A percentile compares a stretch with the other conserved stretches of the same genome.
Conservation (phyloP, 2,888 invertebrate genomes). For the Drosophila emarginata region DNA sequence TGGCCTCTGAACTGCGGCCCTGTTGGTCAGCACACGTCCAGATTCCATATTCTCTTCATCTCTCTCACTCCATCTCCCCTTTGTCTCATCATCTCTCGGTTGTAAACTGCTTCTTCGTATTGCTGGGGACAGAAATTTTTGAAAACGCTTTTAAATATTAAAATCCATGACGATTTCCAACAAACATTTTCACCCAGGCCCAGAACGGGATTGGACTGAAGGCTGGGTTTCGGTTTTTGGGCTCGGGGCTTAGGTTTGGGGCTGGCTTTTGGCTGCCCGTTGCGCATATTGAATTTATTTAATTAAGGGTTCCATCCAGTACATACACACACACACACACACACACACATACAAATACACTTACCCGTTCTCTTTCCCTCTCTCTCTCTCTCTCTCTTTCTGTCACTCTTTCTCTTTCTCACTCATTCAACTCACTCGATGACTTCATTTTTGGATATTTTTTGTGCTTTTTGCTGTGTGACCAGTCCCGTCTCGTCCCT, state of each 20-base stretch:
- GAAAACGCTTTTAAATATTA: slow-evolving; percentile 81
- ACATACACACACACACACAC: slow-evolving; percentile 40
- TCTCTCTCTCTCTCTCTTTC: not conserved
- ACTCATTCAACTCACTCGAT: slow-evolving; percentile 63
- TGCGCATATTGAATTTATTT: slow-evolving; percentile 82
- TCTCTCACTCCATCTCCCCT: slow-evolving; percentile 14
- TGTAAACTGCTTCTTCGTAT: not conserved
- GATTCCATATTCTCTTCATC: slow-evolving; percentile 25
- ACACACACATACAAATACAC: slow-evolving; percentile 13
- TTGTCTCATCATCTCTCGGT: not conserved
- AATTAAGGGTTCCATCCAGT: slow-evolving; percentile 79
- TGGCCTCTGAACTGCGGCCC: slow-evolving; percentile 74
- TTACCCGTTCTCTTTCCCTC: too few species aligned
- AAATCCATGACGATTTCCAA: slow-evolving; percentile 81
- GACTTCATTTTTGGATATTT: slow-evolving; percentile 78
- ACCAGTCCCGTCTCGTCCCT: not conserved
- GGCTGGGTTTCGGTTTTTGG: slow-evolving; percentile 5
- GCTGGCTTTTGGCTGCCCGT: slow-evolving; percentile 61
- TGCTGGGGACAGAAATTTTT: slow-evolving; percentile 58
- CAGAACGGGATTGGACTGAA: slow-evolving; percentile 29
- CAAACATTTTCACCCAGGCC: slow-evolving; percentile 66
- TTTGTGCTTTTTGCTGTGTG: slow-evolving; percentile 56
- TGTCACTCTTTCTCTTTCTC: not conserved
- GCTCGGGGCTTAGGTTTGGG: slow-evolving; percentile 3
- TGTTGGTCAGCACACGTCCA: slow-evolving; percentile 68